These are phyloP conservation scores for Melinopterus prodromus DNA, from an alignment of 2,888 invertebrate species.

Conservation along the genomic window DNA sequence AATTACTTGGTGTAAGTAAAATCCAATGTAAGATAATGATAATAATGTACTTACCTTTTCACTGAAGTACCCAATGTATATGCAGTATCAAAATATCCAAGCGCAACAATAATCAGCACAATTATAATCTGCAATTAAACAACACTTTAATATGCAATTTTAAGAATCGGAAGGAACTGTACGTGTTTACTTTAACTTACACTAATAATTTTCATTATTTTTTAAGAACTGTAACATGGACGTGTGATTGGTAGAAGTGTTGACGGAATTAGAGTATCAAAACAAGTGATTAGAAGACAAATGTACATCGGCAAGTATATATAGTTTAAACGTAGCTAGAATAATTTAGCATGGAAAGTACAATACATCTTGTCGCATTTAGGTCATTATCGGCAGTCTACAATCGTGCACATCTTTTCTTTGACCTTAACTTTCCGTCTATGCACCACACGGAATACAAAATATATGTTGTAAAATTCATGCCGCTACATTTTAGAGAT, in stretches of 20 bases:
- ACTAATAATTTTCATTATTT: conserved; percentile 21
- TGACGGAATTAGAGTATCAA: neutral
- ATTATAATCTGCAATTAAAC: neutral
- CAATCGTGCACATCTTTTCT: conserved; percentile 17
- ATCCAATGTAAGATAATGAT: too few species aligned
- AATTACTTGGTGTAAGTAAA: too few species aligned
- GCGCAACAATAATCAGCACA: neutral
- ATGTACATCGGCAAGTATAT: conserved; percentile 15
- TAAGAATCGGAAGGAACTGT: neutral
- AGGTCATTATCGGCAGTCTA: conserved; percentile 17
- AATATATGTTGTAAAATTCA: neutral
- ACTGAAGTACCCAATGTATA: neutral
- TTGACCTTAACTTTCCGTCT: conserved; percentile 22
- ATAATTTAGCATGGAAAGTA: conserved; percentile 18
- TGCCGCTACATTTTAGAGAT: neutral
- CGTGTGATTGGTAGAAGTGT: neutral
- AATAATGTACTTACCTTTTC: neutral
- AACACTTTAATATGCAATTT: neutral
- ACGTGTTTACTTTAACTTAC: conserved; percentile 9
- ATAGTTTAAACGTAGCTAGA: conserved; percentile 21
- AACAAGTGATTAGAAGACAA: conserved; percentile 12
- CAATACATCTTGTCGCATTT: conserved; percentile 15
- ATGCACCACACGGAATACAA: neutral
- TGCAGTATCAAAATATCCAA: neutral
- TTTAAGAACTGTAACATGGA: neutral